phyloP scores from a whole-genome alignment of 1,140 invertebrate species.

The Zeugodacus cucurbitae region DNA sequence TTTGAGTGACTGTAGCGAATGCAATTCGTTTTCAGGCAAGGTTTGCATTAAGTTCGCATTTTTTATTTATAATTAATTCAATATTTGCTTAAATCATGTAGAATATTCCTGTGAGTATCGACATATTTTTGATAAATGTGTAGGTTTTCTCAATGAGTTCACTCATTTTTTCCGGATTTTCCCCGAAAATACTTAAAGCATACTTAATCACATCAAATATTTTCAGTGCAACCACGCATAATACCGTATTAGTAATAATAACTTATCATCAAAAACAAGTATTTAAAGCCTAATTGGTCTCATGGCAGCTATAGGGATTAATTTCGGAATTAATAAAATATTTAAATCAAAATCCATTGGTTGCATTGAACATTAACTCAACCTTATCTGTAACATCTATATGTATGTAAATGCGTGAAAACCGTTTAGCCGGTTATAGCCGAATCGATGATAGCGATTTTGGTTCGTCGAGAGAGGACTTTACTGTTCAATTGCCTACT shows the following conservation, averaged over 20 bases:
- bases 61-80: background rate
- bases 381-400: too few relatives aligned
- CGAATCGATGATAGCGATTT: too few relatives aligned
- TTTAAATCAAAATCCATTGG: background rate
- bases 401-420: too few relatives aligned
- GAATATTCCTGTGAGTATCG: too few relatives aligned
- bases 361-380: background rate
- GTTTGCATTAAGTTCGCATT: background rate
- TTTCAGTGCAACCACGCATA: too few relatives aligned
- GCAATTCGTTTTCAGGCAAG: background rate
- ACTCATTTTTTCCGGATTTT: background rate
- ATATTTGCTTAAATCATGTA: background rate
- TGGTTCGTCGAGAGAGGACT: too few relatives aligned
- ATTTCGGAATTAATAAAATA: background rate
- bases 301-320: background rate
- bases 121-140: too few relatives aligned
- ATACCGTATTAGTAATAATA: too few relatives aligned
- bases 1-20: conserved; percentile 22
- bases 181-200: background rate
- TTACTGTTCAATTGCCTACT: too few relatives aligned
- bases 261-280: too few relatives aligned
- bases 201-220: background rate
- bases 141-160: too few relatives aligned
- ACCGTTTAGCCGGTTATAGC: too few relatives aligned
- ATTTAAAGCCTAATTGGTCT: background rate